Evolutionary conservation across 2,797 vertebrate species (phyloP), one percentile per base, ranked within the genome.

Genomic region (Eulemur rubriventer): DNA sequence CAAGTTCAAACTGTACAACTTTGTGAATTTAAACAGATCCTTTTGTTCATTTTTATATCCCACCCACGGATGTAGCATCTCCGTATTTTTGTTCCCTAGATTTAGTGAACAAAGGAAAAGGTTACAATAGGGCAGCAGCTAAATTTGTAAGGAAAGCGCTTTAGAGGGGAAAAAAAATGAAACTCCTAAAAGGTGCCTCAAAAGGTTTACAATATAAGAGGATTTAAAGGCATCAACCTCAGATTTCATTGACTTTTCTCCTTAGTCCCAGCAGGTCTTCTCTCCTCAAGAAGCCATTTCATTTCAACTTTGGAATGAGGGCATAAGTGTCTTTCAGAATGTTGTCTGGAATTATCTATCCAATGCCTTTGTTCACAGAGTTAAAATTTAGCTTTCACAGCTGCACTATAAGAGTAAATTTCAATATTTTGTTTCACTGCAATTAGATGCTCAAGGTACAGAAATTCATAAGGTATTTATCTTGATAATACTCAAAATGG

Each of bases 101-200:
- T 97, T 97, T 98, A 80, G 80, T 88, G 95, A 98, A 97, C 97
- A 98, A 97, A 97, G 46, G 76, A 86, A 97, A 95, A 97, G 95
- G 96, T 98, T 97, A 97, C 94, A 97, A 96, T 96, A 97, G 96
- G 97, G 96, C 96, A 97, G 91, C 78, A 94, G 95, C 96, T 97
- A 97, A 95, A 97, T 97, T 97, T 98, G 83, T 97, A 92, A 98
- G 93, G 89, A 97, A 96, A 90, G 89, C 79, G 61, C 94, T 95
- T 97, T 89, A 84, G 91, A 16, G 75, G 33, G 3, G 52, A 76
- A 72, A 93, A 78, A 72, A 61, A 94, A 85, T 55, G 38, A 78
- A 90, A 93, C 73, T 84, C 72, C 94, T 96, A 97, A 94, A 97
- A 98, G 80, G 67, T 94, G 4, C 75, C 95, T 98, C 86, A 88